A percentile compares a stretch with the other conserved stretches of the same genome.
Evolutionary conservation across 2,797 vertebrate species (phyloP).

Genomic region (Poeciliopsis gracilis): DNA sequence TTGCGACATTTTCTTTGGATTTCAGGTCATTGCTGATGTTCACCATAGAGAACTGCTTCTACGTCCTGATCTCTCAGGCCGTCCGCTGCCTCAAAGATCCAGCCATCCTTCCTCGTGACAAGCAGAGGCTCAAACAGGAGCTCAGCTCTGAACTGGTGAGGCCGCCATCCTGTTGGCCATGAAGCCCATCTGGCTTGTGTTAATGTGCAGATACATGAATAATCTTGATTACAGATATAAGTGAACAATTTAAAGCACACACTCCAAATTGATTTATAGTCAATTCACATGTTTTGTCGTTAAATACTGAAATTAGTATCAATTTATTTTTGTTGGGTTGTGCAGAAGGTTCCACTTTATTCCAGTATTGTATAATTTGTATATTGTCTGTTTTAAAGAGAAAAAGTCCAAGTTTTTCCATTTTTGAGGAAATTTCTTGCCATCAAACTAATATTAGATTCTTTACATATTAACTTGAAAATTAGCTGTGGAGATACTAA

Average conservation of each 20-base stretch:
- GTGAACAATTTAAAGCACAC: not conserved
- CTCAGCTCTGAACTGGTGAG: conserved; percentile 96
- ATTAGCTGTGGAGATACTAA: too few species aligned
- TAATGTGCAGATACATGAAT: not conserved
- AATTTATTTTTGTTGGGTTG: too few species aligned
- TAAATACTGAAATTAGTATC: not conserved
- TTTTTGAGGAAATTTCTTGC: not conserved
- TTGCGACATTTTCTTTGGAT: not conserved
- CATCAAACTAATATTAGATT: not conserved
- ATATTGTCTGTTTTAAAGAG: not conserved
- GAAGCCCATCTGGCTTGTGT: not conserved
- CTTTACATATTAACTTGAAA: not conserved
- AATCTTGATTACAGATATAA: not conserved
- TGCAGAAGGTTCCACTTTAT: not conserved
- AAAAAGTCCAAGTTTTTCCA: not conserved
- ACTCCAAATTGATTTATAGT: not conserved
- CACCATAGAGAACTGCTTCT: conserved; percentile 99
- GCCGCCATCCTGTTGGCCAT: not conserved
- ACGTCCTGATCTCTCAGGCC: conserved; percentile 96
- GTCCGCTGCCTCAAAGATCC: conserved; percentile 92
- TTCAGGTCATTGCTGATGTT: conserved; percentile 94
- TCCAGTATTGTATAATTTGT: not conserved
- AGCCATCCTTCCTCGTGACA: conserved; percentile 88
- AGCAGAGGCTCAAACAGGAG: conserved; percentile 98
- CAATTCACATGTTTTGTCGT: not conserved